Conservation (phyloP, 1,140 invertebrate genomes). For the Drosophila mauritiana region DNA sequence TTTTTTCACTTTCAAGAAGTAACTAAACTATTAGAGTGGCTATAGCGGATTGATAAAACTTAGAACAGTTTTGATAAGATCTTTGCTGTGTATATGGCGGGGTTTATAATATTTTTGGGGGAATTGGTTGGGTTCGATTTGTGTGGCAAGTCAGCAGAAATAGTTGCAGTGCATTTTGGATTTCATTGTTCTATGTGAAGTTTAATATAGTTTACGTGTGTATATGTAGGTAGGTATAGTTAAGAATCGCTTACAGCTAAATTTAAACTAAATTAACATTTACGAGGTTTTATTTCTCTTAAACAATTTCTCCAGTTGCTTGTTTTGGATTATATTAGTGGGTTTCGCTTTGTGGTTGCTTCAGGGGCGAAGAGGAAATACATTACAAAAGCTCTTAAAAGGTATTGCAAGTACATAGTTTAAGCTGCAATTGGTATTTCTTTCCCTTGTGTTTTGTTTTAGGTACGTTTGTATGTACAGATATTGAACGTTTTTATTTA, state of each 20-base stretch:
- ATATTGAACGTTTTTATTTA: constrained; percentile 30
- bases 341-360: constrained; percentile 24
- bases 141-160: constrained; percentile 76
- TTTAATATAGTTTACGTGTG: constrained; percentile 49
- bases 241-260: constrained; percentile 67
- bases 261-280: constrained; percentile 74
- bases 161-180: constrained; percentile 62
- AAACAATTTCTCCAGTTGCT: constrained; percentile 43
- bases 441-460: constrained; percentile 34
- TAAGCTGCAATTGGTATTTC: constrained; percentile 37
- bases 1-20: constrained; percentile 55
- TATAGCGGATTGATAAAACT: constrained; percentile 70
- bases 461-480: constrained; percentile 68
- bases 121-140: constrained; percentile 6
- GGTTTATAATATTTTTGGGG: constrained; percentile 20
- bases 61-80: constrained; percentile 74
- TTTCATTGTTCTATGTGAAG: constrained; percentile 64
- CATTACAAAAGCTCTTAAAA: constrained; percentile 52
- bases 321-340: constrained; percentile 37
- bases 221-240: constrained; percentile 42
- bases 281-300: constrained; percentile 61
- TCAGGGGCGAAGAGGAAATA: constrained; percentile 35
- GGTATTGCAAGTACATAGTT: constrained; percentile 13
- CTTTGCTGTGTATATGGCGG: constrained; percentile 42
- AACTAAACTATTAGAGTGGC: constrained; percentile 42